Base-by-base conservation (phyloP, 2,888 invertebrate genomes). In the Blera fallax region DNA sequence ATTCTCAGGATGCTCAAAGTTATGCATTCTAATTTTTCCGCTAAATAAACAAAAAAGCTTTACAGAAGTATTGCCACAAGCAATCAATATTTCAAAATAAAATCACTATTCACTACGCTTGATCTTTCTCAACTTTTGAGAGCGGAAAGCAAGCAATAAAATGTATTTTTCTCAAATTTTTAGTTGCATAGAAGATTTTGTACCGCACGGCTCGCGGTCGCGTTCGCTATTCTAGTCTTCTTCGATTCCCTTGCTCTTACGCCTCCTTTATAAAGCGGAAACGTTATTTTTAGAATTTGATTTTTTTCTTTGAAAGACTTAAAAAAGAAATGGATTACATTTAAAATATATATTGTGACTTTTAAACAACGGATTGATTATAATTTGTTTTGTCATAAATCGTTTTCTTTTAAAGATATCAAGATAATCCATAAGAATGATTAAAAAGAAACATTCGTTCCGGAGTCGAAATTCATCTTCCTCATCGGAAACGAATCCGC, bases 401-500 rank as follows among this genome's bases (percentile, higher is more conserved):
- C 24, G 34, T 11, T 24, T 32, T 21, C 24, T 18, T 52, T 14
- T 16, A 8, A 43, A 73, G 11, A 56, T 45, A 16, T 8, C 54
- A 65, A 58, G 40, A 32, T 11, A 52, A 50, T 65, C n/a, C 10
- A 32, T n/a, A 40, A 62, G 6, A 82, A 87, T 87, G 77, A 48
- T 69, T 24, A 77, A 62, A 34, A 81, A 88, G 62, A 93, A 95
- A 90, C 94, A 94, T 72, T 95, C 95, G 14, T 92, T 94, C 90
- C 93, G 94, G 82, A 95, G 95, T 88, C 90, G 92, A 24, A 93
- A 93, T 58, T 93, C 93, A 43, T 95, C 95, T 29, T 95, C 95
- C 1, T 94, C 95, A 0, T 94, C 94, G 18, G 94, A 94, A 50
- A 94, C 94, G 78, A 94, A 94, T 89, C 95, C 95, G 88, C 95